A percentile compares a stretch with the other conserved stretches of the same genome.
phyloP scores from a whole-genome alignment of 2,113 vertebrate genomes.

The Crypturellus undulatus region DNA sequence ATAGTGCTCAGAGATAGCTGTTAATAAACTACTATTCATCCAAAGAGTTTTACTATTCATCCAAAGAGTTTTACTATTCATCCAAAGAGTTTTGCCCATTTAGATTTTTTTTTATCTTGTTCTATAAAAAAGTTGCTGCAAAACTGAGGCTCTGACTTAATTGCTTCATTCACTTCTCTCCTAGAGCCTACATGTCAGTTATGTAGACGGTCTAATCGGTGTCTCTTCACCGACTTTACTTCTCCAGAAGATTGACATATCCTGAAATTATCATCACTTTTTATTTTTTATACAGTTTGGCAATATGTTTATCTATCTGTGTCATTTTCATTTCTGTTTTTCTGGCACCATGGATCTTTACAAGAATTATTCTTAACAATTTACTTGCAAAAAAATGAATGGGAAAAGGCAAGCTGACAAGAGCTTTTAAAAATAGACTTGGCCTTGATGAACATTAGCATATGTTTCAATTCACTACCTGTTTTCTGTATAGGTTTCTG shows the following conservation, averaged over 20 bases:
- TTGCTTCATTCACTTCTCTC: neutral
- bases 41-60: neutral
- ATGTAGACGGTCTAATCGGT: neutral
- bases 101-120: neutral
- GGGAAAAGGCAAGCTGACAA: neutral
- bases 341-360: neutral
- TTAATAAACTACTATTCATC: neutral
- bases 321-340: neutral
- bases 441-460: neutral
- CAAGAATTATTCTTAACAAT: neutral
- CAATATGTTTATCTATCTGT: neutral
- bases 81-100: neutral
- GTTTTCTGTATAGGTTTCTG: neutral
- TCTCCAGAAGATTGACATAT: neutral
- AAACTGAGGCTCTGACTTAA: neutral
- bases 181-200: neutral
- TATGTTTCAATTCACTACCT: neutral
- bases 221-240: neutral
- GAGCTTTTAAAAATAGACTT: neutral
- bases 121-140: neutral
- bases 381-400: neutral
- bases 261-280: neutral
- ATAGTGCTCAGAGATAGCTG: neutral
- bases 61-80: neutral
- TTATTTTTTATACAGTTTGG: neutral